phyloP scores from a whole-genome alignment of 2,888 invertebrate species.

The Mythimna impura region DNA sequence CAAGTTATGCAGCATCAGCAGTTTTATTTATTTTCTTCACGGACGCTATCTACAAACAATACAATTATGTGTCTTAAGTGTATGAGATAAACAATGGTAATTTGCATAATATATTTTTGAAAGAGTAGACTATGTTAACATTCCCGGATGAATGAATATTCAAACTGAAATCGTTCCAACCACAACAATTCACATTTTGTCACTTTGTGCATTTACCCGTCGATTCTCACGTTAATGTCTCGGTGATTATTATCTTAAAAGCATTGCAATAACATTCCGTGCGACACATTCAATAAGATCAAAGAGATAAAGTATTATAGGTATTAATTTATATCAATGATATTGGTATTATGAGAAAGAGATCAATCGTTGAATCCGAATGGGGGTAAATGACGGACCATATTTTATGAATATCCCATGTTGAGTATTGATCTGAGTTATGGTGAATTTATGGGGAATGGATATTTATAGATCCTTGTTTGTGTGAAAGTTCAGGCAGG shows the following conservation, averaged over 20 bases:
- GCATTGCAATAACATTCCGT: conserved; percentile 33
- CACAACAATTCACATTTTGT: conserved; percentile 9
- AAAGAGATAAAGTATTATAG: conserved; percentile 9
- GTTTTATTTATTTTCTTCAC: too few species aligned
- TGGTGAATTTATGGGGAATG: neutral
- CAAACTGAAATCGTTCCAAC: neutral
- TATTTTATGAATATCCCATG: conserved; percentile 41
- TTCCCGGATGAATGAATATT: conserved; percentile 2
- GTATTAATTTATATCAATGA: conserved; percentile 7
- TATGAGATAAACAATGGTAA: neutral
- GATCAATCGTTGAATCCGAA: neutral
- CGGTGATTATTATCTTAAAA: conserved; percentile 52
- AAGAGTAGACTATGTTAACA: neutral
- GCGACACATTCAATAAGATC: conserved; percentile 48
- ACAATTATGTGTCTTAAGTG: too few species aligned
- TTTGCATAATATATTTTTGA: neutral
- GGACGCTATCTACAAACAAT: too few species aligned
- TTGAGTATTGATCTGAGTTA: neutral
- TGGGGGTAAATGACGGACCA: conserved; percentile 37
- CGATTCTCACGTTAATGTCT: conserved; percentile 49
- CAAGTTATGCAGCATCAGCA: too few species aligned
- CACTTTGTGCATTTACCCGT: conserved; percentile 14
- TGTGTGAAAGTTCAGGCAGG: too few species aligned
- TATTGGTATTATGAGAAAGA: neutral
- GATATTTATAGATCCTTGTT: too few species aligned